Evolutionary conservation across 2,888 invertebrate genomes (phyloP).

Genomic region (Aphodius sticticus): DNA sequence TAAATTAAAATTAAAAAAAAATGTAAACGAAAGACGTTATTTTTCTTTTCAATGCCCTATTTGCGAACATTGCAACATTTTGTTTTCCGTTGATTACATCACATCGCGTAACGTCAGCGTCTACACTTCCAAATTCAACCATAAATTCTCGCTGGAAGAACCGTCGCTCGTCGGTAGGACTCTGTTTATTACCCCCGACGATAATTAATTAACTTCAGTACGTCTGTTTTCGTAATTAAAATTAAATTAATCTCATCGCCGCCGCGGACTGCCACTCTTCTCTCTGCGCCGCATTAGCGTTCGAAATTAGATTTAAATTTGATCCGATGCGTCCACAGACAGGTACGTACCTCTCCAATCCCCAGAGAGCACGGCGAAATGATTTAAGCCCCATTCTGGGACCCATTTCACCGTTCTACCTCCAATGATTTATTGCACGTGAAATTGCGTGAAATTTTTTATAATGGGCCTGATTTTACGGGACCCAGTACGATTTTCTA

Average conservation of each 20-base stretch:
- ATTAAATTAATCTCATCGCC: conserved; percentile 30
- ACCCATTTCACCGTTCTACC: neutral
- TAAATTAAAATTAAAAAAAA: too few species aligned
- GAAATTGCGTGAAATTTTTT: conserved; percentile 52
- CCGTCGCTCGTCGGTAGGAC: neutral
- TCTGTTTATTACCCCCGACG: conserved; percentile 13
- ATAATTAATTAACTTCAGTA: conserved; percentile 31
- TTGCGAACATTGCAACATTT: too few species aligned
- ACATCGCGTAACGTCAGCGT: too few species aligned
- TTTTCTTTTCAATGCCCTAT: too few species aligned
- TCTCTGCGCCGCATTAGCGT: conserved; percentile 21
- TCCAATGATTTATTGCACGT: conserved; percentile 49
- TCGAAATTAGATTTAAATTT: conserved; percentile 35
- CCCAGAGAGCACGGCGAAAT: neutral
- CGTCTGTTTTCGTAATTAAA: conserved; percentile 34
- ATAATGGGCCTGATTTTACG: conserved; percentile 49
- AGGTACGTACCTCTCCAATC: conserved; percentile 10
- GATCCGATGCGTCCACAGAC: conserved; percentile 30
- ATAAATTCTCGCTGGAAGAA: neutral
- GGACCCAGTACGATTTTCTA: conserved; percentile 19
- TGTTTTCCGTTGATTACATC: too few species aligned
- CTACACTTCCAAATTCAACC: too few species aligned
- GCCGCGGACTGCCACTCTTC: conserved; percentile 14
- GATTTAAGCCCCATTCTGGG: neutral
- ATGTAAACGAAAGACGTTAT: too few species aligned